Evolutionary conservation across 1,140 invertebrate species (phyloP).

Genomic region (Geopemphigus sp.): DNA sequence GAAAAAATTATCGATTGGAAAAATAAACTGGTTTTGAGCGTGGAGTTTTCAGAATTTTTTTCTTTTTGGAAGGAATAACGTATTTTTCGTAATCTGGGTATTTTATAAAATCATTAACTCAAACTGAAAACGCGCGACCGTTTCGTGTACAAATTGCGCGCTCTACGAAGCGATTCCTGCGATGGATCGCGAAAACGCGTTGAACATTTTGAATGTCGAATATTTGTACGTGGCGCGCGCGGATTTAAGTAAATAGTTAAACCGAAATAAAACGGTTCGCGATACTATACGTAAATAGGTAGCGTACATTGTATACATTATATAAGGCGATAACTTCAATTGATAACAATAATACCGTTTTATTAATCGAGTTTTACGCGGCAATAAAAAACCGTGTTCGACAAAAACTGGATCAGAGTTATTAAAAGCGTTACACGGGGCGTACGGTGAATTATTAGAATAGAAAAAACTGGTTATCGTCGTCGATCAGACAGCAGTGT

Average conservation of each 20-base stretch:
- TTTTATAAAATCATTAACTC: too few species aligned
- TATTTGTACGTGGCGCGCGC: too few species aligned
- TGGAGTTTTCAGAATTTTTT: not conserved
- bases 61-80: not conserved
- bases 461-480: conserved; percentile 20
- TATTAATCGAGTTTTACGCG: not conserved
- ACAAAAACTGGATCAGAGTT: not conserved
- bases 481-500: conserved; percentile 1
- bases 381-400: not conserved
- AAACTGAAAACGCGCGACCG: too few species aligned
- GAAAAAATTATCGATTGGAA: not conserved
- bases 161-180: too few species aligned
- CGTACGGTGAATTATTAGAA: conserved; percentile 11
- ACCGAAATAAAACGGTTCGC: not conserved
- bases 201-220: too few species aligned
- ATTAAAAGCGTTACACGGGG: not conserved
- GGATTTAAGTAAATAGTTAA: not conserved
- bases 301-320: not conserved
- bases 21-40: not conserved
- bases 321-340: not conserved
- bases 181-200: too few species aligned
- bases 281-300: not conserved
- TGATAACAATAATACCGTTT: not conserved
- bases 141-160: too few species aligned
- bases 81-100: not conserved